These are phyloP conservation scores for Megaceryle maxima DNA, from an alignment of 2,113 vertebrate species.

Conservation along the genomic window DNA sequence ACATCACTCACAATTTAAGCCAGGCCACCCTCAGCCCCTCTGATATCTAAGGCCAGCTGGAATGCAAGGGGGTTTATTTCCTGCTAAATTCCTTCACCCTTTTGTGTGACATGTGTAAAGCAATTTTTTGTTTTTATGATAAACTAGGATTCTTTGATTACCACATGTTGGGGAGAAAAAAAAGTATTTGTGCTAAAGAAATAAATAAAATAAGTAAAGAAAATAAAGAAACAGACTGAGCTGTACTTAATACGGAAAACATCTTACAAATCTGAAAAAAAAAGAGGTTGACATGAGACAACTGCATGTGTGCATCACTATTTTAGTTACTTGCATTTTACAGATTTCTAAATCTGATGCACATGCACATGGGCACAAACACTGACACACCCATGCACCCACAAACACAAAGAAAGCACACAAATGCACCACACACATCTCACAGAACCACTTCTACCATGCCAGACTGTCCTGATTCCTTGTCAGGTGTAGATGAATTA, in stretches of 20 bases:
- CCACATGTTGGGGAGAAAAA: not conserved
- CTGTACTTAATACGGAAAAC: not conserved
- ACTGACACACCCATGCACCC: not conserved
- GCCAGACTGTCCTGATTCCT: not conserved
- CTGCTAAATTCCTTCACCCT: no score
- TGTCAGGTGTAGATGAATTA: constrained; percentile 14
- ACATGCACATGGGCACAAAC: not conserved
- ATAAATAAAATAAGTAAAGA: not conserved
- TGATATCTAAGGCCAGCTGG: no score
- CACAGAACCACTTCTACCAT: not conserved
- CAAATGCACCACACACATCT: not conserved
- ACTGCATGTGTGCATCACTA: not conserved
- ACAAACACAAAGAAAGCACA: not conserved
- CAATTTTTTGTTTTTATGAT: not conserved
- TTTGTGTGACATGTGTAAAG: no score
- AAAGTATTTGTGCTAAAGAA: not conserved
- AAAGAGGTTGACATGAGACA: not conserved
- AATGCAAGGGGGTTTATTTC: no score
- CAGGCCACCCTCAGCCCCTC: no score
- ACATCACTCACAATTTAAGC: no score
- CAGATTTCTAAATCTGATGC: not conserved
- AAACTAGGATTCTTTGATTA: not conserved
- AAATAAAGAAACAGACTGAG: no score
- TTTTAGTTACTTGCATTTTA: not conserved
- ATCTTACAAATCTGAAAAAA: not conserved